phyloP scores from a whole-genome alignment of 1,140 invertebrate species.

The Musca domestica region DNA sequence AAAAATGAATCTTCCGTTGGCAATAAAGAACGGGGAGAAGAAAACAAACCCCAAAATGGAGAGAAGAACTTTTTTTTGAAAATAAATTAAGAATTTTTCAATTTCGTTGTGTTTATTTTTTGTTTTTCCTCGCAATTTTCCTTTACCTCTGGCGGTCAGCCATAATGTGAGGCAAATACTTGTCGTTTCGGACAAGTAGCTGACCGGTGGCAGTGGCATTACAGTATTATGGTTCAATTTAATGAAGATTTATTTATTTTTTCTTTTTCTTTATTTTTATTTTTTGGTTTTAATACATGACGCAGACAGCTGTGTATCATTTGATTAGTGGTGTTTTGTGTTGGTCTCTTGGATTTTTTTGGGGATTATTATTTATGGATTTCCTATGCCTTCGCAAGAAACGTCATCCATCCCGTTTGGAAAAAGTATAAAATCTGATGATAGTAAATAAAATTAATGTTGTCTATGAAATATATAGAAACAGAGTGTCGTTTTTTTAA shows the following conservation, averaged over 20 bases:
- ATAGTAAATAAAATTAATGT: no score
- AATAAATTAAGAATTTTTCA: neutral
- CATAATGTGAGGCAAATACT: no score
- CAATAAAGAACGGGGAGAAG: neutral
- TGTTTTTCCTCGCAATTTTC: neutral
- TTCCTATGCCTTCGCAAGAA: neutral
- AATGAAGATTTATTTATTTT: neutral
- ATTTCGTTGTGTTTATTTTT: no score
- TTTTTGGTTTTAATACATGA: neutral
- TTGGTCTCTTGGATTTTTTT: neutral
- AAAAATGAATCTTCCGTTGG: neutral
- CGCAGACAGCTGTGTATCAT: slow-evolving; percentile 12
- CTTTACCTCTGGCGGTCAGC: neutral
- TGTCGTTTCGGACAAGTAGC: no score
- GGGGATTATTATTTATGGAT: neutral
- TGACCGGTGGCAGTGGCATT: no score
- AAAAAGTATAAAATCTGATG: no score
- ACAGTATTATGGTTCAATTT: neutral
- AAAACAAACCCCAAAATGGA: neutral
- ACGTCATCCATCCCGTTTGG: no score
- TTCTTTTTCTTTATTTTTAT: neutral
- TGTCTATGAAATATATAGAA: no score
- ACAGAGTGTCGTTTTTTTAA: neutral
- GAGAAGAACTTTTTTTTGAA: neutral
- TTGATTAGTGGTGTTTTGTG: neutral